Evolutionary conservation across 2,113 vertebrate species (phyloP).

Genomic region (Sylvia atricapilla): DNA sequence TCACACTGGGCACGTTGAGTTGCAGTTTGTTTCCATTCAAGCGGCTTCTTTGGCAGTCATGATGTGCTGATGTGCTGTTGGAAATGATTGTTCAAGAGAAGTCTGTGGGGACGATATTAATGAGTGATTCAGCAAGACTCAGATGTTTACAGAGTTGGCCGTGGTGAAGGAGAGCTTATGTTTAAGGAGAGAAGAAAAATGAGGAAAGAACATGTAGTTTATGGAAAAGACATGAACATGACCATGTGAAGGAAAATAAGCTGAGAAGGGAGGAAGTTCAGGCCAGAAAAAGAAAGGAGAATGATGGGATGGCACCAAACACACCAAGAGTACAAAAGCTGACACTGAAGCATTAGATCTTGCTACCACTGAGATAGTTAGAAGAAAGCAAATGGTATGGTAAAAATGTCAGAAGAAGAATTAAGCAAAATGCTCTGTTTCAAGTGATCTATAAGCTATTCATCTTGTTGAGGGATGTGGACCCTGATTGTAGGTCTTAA

Average conservation of each 20-base stretch:
- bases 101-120: neutral
- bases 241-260: neutral
- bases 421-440: neutral
- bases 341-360: neutral
- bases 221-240: neutral
- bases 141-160: neutral
- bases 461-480: neutral
- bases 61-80: neutral
- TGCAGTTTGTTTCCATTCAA: slow-evolving; percentile 20
- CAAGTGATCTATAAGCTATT: neutral
- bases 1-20: neutral
- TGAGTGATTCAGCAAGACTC: slow-evolving; percentile 2
- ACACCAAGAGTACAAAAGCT: neutral
- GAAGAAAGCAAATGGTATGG: neutral
- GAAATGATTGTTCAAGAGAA: neutral
- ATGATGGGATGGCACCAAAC: neutral
- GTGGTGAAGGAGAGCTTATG: neutral
- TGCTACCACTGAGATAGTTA: neutral
- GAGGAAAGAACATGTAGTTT: neutral
- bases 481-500: neutral
- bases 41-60: neutral
- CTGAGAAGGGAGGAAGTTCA: neutral
- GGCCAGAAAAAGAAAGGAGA: neutral
- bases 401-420: neutral
- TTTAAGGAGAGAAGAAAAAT: neutral